Base-by-base conservation (phyloP, 2,888 invertebrate species). In the Cosmia trapezina region DNA sequence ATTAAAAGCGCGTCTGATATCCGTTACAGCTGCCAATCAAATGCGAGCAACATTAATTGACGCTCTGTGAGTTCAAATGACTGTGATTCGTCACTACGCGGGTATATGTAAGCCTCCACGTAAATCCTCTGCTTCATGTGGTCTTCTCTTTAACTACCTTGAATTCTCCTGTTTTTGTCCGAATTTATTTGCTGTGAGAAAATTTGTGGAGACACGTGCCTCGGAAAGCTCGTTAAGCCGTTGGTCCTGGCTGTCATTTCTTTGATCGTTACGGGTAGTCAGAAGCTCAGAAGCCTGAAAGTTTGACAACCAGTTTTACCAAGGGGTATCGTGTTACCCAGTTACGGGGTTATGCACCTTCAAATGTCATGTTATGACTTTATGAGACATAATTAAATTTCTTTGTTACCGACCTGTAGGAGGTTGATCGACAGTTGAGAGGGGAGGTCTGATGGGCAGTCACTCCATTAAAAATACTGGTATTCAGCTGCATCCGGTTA, bases 21-120 rank as follows among this genome's bases (percentile, higher is more conserved):
- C 57, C 22, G 70, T 53, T 60, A 43, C 45, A 53, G 47, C 77
- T 70, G 77, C 53, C 63, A 70, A 70, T 70, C 77, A 76, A 64
- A 19, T 59, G 19, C 33, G 33, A 53, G 33, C 33, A 51, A 47
- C 41, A 19, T 56, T 28, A 51, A 72, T 73, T 72, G n/a, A 60
- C 17, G 54, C 54, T 0, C 2, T n/a, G 8, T 19, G 9, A 3
- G 14, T 28, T 45, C 8, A 28, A 37, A 41, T 43, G 3, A 14
- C 37, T 9, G 17, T 8, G 17, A 45, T 66, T 11, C 37, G 12
- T 47, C 60, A 37, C 17, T 45, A 33, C 37, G 5, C 33, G 45
- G 49, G 62, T 33, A 37, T 33, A 37, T 33, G 37, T 37, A 49
- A 4, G 6, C 5, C 5, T 7, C 19, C 28, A n/a, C 14, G 59